Evolutionary conservation across 2,888 invertebrate genomes (phyloP), one percentile per base, ranked within the genome.

Genomic region (Ariolimax columbianus): DNA sequence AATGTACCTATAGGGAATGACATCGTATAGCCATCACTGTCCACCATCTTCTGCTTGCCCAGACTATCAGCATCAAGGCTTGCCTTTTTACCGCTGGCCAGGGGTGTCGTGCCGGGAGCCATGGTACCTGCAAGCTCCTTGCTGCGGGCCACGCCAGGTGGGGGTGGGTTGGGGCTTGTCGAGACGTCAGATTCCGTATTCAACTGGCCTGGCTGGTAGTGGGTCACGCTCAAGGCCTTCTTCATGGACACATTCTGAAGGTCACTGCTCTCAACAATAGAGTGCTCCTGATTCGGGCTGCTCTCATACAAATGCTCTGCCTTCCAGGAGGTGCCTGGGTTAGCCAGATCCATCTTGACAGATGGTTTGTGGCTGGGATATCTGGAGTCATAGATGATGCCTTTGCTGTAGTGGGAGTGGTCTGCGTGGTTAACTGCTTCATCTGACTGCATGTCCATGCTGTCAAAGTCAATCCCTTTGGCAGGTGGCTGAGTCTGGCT

Each of bases 81-180:
- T 79, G 68, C 59, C 55, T 73, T 59, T 17, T 75, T 63, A 6
- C 40, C 47, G 19, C 51, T 75, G 40, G 77, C n/a, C 33, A 66
- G 80, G 82, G 72, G 89, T 78, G 88, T 86, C 11, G 89, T 89
- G 17, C 89, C 88, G 11, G 87, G 86, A 1, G 89, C 72, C n/a
- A 63, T 63, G 14, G 51, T 33, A 23, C 47, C 38, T 26, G 51
- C 19, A 7, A 80, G 85, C 87, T 86, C 87, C 85, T 86, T 85
- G 85, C 85, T 51, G 83, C 89, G 78, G 33, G 68, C 85, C 3
- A 84, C 51, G 26, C 85, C 88, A 6, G 88, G 88, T 11, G 89
- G 89, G 0, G 91, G 89, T 11, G 91, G 92, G 84, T 92, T 91
- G 23, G 92, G 91, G 70, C 91, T 89, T 2, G 91, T 92, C 59